phyloP scores from a whole-genome alignment of 2,113 vertebrate species.

The Prochilodus magdalenae region DNA sequence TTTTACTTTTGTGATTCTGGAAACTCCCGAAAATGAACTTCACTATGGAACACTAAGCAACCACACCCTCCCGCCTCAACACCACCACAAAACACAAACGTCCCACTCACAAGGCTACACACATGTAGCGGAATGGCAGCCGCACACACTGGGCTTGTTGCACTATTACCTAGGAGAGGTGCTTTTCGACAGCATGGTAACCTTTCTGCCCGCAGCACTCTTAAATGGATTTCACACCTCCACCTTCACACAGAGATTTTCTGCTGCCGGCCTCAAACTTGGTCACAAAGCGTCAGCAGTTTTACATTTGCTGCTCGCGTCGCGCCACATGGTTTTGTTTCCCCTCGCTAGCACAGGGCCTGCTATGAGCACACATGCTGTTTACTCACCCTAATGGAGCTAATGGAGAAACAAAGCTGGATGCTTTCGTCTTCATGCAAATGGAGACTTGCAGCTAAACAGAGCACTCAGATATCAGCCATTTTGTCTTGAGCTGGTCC shows the following conservation, averaged over 20 bases:
- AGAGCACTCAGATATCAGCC: slow-evolving; percentile 5
- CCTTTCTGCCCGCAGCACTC: slow-evolving; percentile 66
- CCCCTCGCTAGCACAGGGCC: background rate
- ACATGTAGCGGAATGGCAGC: background rate
- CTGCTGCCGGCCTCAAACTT: slow-evolving; percentile 65
- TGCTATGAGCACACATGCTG: slow-evolving; percentile 9
- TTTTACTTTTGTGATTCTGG: slow-evolving; percentile 1
- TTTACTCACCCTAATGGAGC: background rate
- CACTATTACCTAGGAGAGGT: slow-evolving; percentile 58
- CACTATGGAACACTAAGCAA: slow-evolving; percentile 1
- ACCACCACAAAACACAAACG: slow-evolving; percentile 14
- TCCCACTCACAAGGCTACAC: slow-evolving; percentile 14
- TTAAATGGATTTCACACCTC: slow-evolving; percentile 74
- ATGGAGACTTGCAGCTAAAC: slow-evolving; percentile 7
- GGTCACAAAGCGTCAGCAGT: slow-evolving; percentile 69
- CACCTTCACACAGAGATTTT: slow-evolving; percentile 68
- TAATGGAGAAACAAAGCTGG: background rate
- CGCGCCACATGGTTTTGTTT: slow-evolving; percentile 50
- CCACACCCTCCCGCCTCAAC: background rate
- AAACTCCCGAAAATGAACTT: background rate
- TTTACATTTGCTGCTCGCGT: slow-evolving; percentile 60
- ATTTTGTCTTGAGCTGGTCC: slow-evolving; percentile 7
- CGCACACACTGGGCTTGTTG: slow-evolving; percentile 45
- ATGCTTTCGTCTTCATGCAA: background rate
- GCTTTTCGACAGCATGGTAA: slow-evolving; percentile 70